Evolutionary conservation across 37 sponge, comb jelly and placozoan species (phyloP).

Genomic region (Cliona cf. orientalis): DNA sequence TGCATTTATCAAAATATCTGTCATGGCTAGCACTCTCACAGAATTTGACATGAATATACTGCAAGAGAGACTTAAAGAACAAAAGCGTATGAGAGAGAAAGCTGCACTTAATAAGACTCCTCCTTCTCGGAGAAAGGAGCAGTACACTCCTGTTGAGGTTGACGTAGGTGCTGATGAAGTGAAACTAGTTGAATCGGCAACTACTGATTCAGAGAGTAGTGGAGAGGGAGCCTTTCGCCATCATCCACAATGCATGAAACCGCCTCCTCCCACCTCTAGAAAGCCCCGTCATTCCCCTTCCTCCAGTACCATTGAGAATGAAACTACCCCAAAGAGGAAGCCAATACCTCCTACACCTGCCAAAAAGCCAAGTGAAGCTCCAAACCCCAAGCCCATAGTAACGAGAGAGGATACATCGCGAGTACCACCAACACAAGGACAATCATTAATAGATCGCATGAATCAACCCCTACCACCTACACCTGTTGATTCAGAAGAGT

Average conservation of each 20-base stretch:
- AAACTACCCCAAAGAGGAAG: neutral
- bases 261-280: neutral
- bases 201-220: neutral
- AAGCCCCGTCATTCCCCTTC: neutral
- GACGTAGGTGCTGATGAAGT: too few species aligned
- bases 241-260: too few species aligned
- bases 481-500: too few species aligned
- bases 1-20: neutral
- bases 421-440: too few species aligned
- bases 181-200: too few species aligned
- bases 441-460: too few species aligned
- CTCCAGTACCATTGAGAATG: neutral
- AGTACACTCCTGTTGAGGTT: slow-evolving; percentile 29
- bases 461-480: too few species aligned
- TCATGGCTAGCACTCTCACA: neutral
- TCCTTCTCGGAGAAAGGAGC: neutral
- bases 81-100: slow-evolving; percentile 8
- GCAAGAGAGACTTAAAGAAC: slow-evolving; percentile 25
- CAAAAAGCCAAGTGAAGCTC: neutral
- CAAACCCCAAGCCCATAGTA: too few species aligned
- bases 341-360: neutral
- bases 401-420: too few species aligned
- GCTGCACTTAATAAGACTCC: neutral
- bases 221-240: too few species aligned
- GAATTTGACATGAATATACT: slow-evolving; percentile 45